These are phyloP conservation scores for Grus americana DNA, from an alignment of 2,113 vertebrate species.

Conservation along the genomic window DNA sequence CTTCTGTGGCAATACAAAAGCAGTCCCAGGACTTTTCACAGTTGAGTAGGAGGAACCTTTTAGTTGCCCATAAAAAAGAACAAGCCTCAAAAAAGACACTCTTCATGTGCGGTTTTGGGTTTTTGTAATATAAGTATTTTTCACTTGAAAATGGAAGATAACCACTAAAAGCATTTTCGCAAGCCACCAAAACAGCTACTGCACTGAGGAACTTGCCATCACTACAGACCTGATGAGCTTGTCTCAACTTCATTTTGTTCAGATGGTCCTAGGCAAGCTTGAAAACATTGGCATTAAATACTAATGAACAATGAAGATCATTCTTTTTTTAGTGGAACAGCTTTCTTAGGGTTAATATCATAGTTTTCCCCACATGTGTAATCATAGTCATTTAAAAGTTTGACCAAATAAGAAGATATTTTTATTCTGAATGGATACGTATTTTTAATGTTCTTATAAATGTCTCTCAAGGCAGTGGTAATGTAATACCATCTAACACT, in stretches of 20 bases:
- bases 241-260: not conserved
- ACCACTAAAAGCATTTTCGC: not conserved
- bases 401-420: not conserved
- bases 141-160: not conserved
- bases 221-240: not conserved
- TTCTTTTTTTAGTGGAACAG: not conserved
- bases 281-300: not conserved
- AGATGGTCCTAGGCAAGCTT: not conserved
- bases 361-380: not conserved
- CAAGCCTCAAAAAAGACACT: fast-evolving
- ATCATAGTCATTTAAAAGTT: not conserved
- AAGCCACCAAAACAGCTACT: not conserved
- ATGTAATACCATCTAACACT: not conserved
- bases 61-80: not conserved
- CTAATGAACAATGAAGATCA: not conserved
- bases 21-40: fast-evolving
- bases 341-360: not conserved
- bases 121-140: not conserved
- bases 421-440: not conserved
- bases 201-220: not conserved
- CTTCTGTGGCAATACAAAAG: not conserved
- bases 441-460: not conserved
- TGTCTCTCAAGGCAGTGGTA: not conserved
- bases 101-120: fast-evolving
- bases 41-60: not conserved